A percentile compares a stretch with the other conserved stretches of the same genome.
These are phyloP conservation scores for Camarhynchus parvulus DNA, from an alignment of 2,113 vertebrate species.

Conservation along the genomic window DNA sequence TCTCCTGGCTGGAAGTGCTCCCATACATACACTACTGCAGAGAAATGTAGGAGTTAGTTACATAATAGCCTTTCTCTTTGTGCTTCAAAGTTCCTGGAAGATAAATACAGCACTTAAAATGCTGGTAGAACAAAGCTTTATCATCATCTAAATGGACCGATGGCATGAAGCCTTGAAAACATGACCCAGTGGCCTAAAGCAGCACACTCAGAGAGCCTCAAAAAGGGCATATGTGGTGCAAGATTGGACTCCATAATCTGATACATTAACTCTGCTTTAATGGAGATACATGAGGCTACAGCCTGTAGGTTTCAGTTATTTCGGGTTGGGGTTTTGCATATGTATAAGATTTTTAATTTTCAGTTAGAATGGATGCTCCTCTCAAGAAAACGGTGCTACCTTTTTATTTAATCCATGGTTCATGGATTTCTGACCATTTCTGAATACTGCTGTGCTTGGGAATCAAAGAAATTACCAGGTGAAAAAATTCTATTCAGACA, in stretches of 20 bases:
- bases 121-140: conserved; percentile 19
- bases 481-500: neutral
- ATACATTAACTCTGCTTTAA: neutral
- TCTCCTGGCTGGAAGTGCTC: neutral
- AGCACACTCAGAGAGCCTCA: neutral
- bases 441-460: neutral
- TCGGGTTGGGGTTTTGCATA: neutral
- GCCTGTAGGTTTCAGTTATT: neutral
- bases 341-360: neutral
- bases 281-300: neutral
- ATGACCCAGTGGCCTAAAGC: neutral
- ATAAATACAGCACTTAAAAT: neutral
- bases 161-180: neutral
- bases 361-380: neutral
- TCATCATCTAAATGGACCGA: neutral
- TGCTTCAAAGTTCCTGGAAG: neutral
- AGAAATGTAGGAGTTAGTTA: neutral
- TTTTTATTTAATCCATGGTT: neutral
- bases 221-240: neutral
- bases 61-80: neutral
- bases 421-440: neutral
- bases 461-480: neutral
- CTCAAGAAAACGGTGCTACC: neutral
- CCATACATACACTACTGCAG: neutral
- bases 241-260: neutral